Conservation (phyloP, 2,113 vertebrate genomes). For the Eretmochelys imbricata region DNA sequence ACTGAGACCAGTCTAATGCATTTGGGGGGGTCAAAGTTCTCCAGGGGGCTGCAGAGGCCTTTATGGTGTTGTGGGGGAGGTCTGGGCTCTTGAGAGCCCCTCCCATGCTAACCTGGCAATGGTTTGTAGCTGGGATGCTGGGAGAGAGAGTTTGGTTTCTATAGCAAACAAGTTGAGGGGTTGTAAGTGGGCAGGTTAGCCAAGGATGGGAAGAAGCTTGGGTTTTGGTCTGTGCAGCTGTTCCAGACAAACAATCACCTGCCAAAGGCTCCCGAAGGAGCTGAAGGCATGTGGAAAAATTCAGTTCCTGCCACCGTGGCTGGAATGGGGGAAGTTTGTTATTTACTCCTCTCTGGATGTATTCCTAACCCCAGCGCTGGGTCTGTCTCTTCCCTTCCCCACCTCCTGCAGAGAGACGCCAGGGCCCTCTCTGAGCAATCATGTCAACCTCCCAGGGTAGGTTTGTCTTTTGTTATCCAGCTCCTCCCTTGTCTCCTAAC, state of each 20-base stretch:
- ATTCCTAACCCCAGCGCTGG: conserved; percentile 30
- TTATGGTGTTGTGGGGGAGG: neutral
- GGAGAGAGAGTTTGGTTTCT: neutral
- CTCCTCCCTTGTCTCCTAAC: neutral
- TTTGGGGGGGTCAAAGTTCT: rapidly evolving
- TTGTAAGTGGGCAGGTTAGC: neutral
- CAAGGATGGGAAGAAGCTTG: conserved; percentile 15
- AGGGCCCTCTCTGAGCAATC: conserved; percentile 34
- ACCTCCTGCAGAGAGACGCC: neutral
- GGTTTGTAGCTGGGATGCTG: neutral
- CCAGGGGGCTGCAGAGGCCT: neutral
- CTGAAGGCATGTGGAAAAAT: conserved; percentile 51
- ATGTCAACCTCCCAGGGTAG: neutral
- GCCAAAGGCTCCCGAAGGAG: conserved; percentile 44
- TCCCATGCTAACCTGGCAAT: neutral
- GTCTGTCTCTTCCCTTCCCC: neutral
- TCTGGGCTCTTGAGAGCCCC: neutral
- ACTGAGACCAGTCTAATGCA: neutral
- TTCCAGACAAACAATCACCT: conserved; percentile 62
- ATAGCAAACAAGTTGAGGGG: neutral
- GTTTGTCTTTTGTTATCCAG: neutral
- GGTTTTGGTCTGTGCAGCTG: conserved; percentile 36
- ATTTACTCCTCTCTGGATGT: conserved; percentile 56
- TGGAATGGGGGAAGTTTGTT: conserved; percentile 17
- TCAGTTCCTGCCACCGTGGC: conserved; percentile 3